Evolutionary conservation across 30 jellyfish, hydroid and myxozoan genomes (phyloP).

Genomic region (Aurelia coerulea): DNA sequence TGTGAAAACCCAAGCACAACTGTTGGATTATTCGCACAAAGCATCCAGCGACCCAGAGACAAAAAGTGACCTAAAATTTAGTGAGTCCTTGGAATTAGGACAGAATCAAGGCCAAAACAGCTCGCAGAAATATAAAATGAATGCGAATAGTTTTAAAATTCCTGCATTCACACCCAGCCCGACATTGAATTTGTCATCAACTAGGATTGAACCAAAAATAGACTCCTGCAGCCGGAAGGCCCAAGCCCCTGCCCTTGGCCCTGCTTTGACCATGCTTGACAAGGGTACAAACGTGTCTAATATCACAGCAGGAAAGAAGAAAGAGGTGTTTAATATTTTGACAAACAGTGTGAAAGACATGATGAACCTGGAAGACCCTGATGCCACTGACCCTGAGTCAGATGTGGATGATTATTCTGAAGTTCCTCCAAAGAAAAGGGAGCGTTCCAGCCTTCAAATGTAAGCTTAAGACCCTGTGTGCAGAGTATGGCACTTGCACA

Average conservation of each 20-base stretch:
- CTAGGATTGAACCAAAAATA: conserved; percentile 2
- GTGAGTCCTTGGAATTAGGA: neutral
- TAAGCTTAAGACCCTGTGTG: neutral
- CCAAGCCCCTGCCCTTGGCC: conserved; percentile 20
- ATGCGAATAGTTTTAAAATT: neutral
- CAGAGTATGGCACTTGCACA: too few relatives aligned
- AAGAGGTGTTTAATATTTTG: conserved; percentile 44
- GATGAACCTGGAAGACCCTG: conserved; percentile 59
- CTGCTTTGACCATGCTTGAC: conserved; percentile 10
- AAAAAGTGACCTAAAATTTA: conserved; percentile 20
- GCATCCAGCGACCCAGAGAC: conserved; percentile 45
- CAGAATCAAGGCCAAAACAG: neutral
- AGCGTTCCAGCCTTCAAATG: neutral
- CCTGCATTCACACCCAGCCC: conserved; percentile 11
- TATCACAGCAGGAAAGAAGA: conserved; percentile 13
- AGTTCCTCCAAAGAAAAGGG: neutral
- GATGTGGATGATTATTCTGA: conserved; percentile 57
- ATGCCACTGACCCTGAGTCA: conserved; percentile 81
- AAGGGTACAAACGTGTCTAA: neutral
- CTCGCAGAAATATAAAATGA: neutral
- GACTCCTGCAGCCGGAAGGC: conserved; percentile 1
- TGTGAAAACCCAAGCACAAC: conserved; percentile 57
- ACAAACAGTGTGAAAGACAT: conserved; percentile 41
- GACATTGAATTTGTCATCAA: conserved; percentile 3
- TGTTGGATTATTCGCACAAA: conserved; percentile 47